Evolutionary conservation across 2,888 invertebrate genomes (phyloP), one percentile per base, ranked within the genome.

Genomic region (Hydropsyche betteni): DNA sequence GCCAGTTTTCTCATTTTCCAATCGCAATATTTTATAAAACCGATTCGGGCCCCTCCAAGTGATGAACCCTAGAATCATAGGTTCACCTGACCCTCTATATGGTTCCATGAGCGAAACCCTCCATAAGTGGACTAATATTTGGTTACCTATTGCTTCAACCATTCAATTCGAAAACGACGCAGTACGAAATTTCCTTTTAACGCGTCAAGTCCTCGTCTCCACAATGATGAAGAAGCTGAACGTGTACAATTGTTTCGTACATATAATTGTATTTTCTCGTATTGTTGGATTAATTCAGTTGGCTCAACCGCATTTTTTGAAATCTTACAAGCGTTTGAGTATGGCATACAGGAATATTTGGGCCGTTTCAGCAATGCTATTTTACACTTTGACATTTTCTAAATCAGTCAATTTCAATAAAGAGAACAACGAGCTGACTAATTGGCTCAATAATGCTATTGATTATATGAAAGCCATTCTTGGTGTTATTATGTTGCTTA

Each of bases 201-300:
- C 24, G 24, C 24, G 2, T 24, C 24, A 24, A 24, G 24, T 24
- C 2, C 2, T 24, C 24, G 24, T 24, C 2, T 24, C 24, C 24
- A 24, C 1, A 64, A 14, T 14, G 8, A 58, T 58, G 72, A 55
- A 14, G 34, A 70, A 58, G 34, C 55, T n/a, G 38, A 72, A 72
- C 24, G 55, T 72, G n/a, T 50, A 24, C 52, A 44, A 14, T 3
- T 34, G 36, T 8, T 72, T 72, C n/a, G 34, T 50, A n/a, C 72
- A 72, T 36, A 44, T 72, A 6, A 2, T 61, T 14, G 55, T 51
- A n/a, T 7, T 52, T 72, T 72, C 72, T 5, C 72, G 61, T 3
- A 4, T 78, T 8, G 72, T 78, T 44, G 78, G 78, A 0, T 24
- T 76, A 34, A 51, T 78, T 3, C 76, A 76, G 6, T 64, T 78